Base-by-base conservation (phyloP, 2,888 invertebrate genomes). In the Scaptomyza flava region DNA sequence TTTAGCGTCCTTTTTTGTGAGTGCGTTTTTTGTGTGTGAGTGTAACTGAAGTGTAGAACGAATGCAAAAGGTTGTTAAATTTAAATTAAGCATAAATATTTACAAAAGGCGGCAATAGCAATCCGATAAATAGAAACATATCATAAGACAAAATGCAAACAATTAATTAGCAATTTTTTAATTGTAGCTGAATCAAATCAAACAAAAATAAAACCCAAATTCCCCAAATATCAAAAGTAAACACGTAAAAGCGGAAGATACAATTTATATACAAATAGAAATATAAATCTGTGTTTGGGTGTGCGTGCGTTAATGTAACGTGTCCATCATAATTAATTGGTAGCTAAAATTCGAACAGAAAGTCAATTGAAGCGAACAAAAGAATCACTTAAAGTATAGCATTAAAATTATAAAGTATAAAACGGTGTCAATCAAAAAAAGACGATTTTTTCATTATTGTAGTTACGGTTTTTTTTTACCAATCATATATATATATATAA, bases 11-110 rank as follows among this genome's bases (percentile, higher is more conserved):
- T 61, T 72, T 75, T 56, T 11, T 33, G 6, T 11, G 43, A 17
- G 59, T 51, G 48, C 9, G 43, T 41, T 2, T 17, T 8, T n/a
- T n/a, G n/a, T 9, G 17, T 17, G 9, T 9, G 41, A 9, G n/a
- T 33, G 6, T 11, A 38, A 23, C 52, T 57, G 50, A 43, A 31
- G 67, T 38, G 54, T 48, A 41, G 57, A 58, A 47, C 57, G 57
- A 63, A 66, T 58, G 69, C 47, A 79, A 9, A 79, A 82, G 83
- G 83, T 83, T 84, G 89, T 84, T 87, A 68, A 76, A 68, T 70
- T 51, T 60, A 87, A 89, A 87, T 70, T 70, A 85, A 81, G 73
- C 69, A 88, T 77, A 82, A 83, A 79, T 87, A 89, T 87, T 87
- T 86, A 87, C 87, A 87, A 77, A 68, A 59, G 67, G 60, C 58